phyloP scores from a whole-genome alignment of 2,797 vertebrate genomes.

The Coendou prehensilis region DNA sequence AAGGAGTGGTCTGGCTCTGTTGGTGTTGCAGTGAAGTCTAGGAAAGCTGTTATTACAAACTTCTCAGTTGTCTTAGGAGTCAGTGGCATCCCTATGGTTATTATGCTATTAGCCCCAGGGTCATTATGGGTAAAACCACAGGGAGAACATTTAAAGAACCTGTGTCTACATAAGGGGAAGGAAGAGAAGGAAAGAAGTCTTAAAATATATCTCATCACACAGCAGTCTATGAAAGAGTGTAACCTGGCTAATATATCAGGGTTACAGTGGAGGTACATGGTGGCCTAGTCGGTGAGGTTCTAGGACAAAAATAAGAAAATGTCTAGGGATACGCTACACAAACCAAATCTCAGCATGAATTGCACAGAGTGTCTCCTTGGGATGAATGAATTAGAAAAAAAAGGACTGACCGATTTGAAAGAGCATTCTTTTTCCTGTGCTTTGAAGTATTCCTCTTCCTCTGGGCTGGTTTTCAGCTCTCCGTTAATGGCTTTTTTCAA shows the following conservation, averaged over 20 bases:
- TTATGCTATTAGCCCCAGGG: conserved; percentile 15
- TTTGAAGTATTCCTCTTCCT: not conserved
- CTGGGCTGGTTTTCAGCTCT: not conserved
- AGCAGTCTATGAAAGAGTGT: not conserved
- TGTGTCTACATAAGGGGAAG: not conserved
- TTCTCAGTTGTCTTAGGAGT: not conserved
- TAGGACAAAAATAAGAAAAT: conserved; percentile 25
- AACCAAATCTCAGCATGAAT: not conserved
- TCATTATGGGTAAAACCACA: conserved; percentile 36
- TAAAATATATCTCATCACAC: conserved; percentile 40
- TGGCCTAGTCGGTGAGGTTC: not conserved
- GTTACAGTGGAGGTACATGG: not conserved
- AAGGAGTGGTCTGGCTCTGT: not conserved
- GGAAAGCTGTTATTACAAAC: not conserved
- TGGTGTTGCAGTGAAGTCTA: not conserved
- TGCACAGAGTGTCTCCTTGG: not conserved
- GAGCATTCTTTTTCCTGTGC: not conserved
- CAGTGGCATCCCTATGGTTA: conserved; percentile 6
- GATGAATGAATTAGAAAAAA: conserved; percentile 53
- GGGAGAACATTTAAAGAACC: conserved; percentile 47
- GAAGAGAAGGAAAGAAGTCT: conserved; percentile 17
- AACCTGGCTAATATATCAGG: not conserved
- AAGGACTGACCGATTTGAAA: not conserved
- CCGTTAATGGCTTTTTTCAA: not conserved
- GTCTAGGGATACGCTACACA: not conserved